phyloP scores from a whole-genome alignment of 2,888 invertebrate genomes.

The Torymus aiolomorphi region DNA sequence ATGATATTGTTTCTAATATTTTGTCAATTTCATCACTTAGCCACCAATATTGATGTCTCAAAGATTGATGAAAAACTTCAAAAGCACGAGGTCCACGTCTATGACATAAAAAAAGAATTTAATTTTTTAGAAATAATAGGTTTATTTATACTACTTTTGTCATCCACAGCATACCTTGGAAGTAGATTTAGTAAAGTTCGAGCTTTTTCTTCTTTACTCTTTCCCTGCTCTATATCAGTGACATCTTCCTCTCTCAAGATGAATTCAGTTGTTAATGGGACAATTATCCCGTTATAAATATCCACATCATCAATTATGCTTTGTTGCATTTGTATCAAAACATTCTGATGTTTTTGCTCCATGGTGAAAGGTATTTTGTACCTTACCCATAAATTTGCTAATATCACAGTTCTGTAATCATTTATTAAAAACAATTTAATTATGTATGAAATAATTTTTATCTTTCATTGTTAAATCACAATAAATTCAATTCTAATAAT shows the following conservation, averaged over 20 bases:
- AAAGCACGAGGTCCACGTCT: constrained; percentile 75
- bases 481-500: too few species aligned
- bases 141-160: neutral
- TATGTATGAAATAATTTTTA: too few species aligned
- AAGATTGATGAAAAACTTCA: constrained; percentile 78
- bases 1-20: constrained; percentile 59
- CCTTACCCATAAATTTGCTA: constrained; percentile 21
- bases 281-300: constrained; percentile 68
- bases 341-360: constrained; percentile 66
- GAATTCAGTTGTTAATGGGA: constrained; percentile 62
- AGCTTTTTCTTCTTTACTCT: constrained; percentile 62
- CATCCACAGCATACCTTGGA: constrained; percentile 63
- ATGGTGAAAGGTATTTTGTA: constrained; percentile 59
- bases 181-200: constrained; percentile 68
- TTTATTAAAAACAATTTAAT: too few species aligned
- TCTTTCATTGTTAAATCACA: too few species aligned
- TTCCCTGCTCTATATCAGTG: constrained; percentile 61
- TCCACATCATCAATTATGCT: constrained; percentile 67
- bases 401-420: constrained; percentile 38
- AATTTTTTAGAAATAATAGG: constrained; percentile 21
- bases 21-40: constrained; percentile 77
- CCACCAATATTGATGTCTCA: constrained; percentile 79
- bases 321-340: constrained; percentile 61
- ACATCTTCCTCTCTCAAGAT: constrained; percentile 68
- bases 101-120: constrained; percentile 42